Conservation (phyloP, 2,113 vertebrate species). For the Myodes glareolus region DNA sequence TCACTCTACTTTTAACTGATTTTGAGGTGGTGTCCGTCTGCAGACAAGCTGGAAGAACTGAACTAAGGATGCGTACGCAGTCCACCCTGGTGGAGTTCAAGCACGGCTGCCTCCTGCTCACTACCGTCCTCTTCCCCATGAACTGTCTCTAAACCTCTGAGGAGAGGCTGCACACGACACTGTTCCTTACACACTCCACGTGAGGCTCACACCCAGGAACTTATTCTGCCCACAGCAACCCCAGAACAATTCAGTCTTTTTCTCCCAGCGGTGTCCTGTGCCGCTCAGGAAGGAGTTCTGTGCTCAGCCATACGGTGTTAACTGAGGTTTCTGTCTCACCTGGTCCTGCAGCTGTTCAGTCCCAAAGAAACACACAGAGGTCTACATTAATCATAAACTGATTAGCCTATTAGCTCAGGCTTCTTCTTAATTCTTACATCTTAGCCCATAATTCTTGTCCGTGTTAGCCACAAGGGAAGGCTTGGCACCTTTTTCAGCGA, state of each 20-base stretch:
- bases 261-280: not conserved
- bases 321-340: too few species aligned
- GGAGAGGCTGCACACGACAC: not conserved
- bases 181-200: not conserved
- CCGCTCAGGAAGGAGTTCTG: not conserved
- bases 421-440: too few species aligned
- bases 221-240: not conserved
- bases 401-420: too few species aligned
- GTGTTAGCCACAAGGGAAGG: too few species aligned
- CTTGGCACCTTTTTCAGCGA: too few species aligned
- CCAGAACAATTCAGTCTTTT: not conserved
- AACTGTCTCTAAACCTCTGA: not conserved
- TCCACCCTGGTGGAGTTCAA: accelerated
- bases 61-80: too few species aligned
- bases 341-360: too few species aligned
- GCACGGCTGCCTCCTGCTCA: not conserved
- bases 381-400: too few species aligned
- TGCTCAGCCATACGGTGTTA: accelerated
- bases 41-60: not conserved
- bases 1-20: not conserved
- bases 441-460: too few species aligned
- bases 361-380: too few species aligned
- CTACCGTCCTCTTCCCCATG: not conserved
- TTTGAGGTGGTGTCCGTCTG: slow-evolving; percentile 10
- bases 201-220: not conserved